Conservation (phyloP, 2,797 vertebrate species). For the Prunella strophiata region DNA sequence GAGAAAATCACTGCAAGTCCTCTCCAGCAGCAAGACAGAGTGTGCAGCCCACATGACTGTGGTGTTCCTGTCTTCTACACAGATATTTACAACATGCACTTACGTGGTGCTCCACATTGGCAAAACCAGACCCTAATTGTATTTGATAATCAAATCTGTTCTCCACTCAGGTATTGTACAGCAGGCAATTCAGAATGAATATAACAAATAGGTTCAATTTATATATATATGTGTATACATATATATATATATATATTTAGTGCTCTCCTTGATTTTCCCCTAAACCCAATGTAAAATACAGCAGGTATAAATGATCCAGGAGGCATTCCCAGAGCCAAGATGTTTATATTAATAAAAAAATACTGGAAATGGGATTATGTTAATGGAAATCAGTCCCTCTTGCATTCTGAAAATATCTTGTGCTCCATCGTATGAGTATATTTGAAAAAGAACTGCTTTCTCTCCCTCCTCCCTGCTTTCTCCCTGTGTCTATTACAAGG, state of each 20-base stretch:
- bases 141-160: slow-evolving; percentile 39
- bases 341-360: slow-evolving; percentile 48
- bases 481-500: slow-evolving; percentile 10
- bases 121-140: slow-evolving; percentile 14
- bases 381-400: slow-evolving; percentile 22
- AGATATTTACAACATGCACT: slow-evolving; percentile 23
- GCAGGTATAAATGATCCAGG: neutral
- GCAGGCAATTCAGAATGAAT: neutral
- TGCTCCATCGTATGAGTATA: slow-evolving; percentile 9
- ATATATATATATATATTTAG: neutral
- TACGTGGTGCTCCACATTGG: neutral
- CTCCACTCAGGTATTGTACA: neutral
- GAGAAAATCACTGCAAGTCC: neutral
- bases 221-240: neutral
- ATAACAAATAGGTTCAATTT: neutral
- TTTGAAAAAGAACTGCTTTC: neutral
- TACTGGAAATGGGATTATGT: slow-evolving; percentile 22
- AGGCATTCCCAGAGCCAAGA: slow-evolving; percentile 1
- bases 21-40: neutral
- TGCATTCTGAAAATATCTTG: slow-evolving; percentile 31
- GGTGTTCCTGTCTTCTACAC: neutral
- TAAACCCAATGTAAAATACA: neutral
- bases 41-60: neutral
- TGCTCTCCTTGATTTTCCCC: neutral
- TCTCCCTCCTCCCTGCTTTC: neutral